Evolutionary conservation across 2,888 invertebrate genomes (phyloP), one percentile per base, ranked within the genome.

Genomic region (Eupithecia subfuscata): DNA sequence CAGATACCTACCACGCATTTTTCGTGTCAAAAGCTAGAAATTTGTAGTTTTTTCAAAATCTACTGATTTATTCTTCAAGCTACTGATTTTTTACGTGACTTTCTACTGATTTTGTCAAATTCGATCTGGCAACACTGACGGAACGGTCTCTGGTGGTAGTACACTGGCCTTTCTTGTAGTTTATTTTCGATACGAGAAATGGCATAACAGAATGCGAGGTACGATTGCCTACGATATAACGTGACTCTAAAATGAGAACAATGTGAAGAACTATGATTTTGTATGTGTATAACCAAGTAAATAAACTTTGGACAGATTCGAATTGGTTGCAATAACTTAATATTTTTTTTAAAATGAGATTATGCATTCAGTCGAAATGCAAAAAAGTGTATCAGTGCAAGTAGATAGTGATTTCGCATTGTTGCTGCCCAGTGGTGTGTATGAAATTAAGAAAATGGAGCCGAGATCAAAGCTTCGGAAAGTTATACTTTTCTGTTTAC

Each of bases 371-470:
- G 87, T 90, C 93, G 95, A 94, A 91, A 96, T 96, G 96, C 96
- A 96, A 95, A 96, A 96, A 95, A 96, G 97, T 96, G 97, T 97
- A 88, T 97, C 97, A 91, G 97, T 97, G 92, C 97, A 97, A 96
- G 97, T 97, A 94, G 97, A 97, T 96, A 97, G 97, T 96, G 97
- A 97, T 95, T 97, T 97, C 95, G 96, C 97, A 89, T 95, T 97
- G 94, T 95, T 97, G 89, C 95, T 97, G 90, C 97, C 97, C 83
- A 96, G 97, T 95, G 97, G 97, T 94, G 96, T 96, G 84, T 97
- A 97, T 95, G 97, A 97, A 95, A 97, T 97, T 87, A 97, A 97
- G 93, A 97, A 97, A 96, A 97, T 98, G 97, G 98, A 98, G 96
- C 96, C 97, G 88, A 96, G 97, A 93, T 96, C 97, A 86, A 97